Percentiles rank a stretch among this genome's conserved stretches.
Evolutionary conservation across 2,797 vertebrate genomes (phyloP).

Genomic region (Notoglanidium macrostoma): DNA sequence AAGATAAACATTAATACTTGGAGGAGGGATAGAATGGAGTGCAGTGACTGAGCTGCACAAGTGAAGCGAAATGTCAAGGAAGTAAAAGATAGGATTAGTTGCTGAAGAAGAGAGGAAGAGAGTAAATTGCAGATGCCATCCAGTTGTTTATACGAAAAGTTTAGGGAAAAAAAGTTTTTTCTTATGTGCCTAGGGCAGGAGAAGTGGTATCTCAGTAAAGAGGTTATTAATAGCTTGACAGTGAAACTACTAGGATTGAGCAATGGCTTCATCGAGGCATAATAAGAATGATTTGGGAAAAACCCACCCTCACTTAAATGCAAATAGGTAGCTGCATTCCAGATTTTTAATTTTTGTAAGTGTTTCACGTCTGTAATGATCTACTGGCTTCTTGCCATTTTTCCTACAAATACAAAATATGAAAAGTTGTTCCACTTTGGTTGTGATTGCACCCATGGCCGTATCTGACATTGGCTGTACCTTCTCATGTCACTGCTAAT

Average conservation of each 20-base stretch:
- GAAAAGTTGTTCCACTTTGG: not conserved
- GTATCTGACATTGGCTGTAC: not conserved
- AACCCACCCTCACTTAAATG: not conserved
- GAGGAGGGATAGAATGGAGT: conserved; percentile 6
- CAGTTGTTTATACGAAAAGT: not conserved
- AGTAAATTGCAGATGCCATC: conserved; percentile 14
- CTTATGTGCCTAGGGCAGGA: not conserved
- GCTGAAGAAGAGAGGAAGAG: conserved; percentile 25
- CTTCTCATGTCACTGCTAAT: not conserved
- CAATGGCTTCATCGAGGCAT: not conserved
- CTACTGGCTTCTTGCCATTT: not conserved
- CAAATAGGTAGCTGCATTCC: not conserved
- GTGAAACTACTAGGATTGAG: not conserved
- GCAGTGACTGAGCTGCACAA: conserved; percentile 17
- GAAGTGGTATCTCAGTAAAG: not conserved
- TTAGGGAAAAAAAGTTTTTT: not conserved
- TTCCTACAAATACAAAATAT: not conserved
- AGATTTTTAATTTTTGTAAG: not conserved
- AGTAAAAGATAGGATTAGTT: conserved; percentile 2
- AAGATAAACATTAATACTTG: conserved; percentile 43
- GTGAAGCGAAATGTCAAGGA: conserved; percentile 10
- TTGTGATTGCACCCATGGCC: not conserved
- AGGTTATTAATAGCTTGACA: not conserved
- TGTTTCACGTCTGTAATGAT: not conserved
- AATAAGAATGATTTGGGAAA: not conserved